Evolutionary conservation across 2,797 vertebrate species (phyloP).

Genomic region (Mionectes olivaceus): DNA sequence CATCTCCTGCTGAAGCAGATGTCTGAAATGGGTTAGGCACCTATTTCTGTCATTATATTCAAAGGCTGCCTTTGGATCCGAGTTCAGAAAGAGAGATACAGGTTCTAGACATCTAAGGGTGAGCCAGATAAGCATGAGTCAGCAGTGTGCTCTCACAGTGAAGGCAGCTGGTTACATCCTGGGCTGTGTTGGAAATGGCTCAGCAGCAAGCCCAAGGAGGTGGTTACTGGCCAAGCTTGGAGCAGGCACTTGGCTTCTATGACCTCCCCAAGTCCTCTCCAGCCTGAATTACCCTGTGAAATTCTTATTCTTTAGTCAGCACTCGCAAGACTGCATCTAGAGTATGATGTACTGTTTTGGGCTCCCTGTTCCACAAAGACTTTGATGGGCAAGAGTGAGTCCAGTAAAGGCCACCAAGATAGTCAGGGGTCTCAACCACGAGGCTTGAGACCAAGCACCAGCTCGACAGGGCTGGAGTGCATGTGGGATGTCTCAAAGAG

Average conservation of each 20-base stretch:
- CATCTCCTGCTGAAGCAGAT: background rate
- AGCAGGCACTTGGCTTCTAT: background rate
- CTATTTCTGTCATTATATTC: slow-evolving; percentile 14
- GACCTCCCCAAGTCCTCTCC: background rate
- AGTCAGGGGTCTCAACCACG: background rate
- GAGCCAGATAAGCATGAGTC: background rate
- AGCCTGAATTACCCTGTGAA: background rate
- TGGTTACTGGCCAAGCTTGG: background rate
- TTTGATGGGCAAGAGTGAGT: background rate
- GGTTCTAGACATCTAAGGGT: background rate
- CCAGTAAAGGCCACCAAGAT: background rate
- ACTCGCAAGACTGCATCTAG: background rate
- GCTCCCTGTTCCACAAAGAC: background rate
- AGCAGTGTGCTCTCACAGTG: background rate
- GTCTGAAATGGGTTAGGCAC: slow-evolving; percentile 20
- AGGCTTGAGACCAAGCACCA: background rate
- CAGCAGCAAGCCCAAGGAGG: background rate
- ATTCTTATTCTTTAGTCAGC: background rate
- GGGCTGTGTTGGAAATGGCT: background rate
- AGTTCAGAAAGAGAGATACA: background rate
- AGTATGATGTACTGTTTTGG: background rate
- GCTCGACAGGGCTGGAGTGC: background rate
- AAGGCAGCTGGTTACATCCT: background rate
- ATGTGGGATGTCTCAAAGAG: background rate
- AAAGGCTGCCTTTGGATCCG: background rate